phyloP scores from a whole-genome alignment of 2,113 vertebrate species.

The Rhinolophus sinicus region DNA sequence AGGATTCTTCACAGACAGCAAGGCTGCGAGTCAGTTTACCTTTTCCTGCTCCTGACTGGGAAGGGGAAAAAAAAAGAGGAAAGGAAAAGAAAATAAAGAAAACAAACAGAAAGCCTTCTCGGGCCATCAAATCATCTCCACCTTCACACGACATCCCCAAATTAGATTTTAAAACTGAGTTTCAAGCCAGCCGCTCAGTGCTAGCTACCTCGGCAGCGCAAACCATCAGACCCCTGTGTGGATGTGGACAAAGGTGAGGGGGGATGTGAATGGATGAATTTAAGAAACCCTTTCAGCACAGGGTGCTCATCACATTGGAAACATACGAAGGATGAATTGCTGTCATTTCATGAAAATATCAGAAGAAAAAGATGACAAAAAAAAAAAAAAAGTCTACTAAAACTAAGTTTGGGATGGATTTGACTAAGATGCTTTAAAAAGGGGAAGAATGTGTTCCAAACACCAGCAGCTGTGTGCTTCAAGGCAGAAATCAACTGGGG shows the following conservation, averaged over 20 bases:
- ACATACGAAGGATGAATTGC: rapidly evolving
- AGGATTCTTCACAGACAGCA: slow-evolving; percentile 94
- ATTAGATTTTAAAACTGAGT: not conserved
- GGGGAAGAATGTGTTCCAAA: not conserved
- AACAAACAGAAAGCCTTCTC: slow-evolving; percentile 56
- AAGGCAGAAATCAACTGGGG: not conserved
- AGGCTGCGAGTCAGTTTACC: slow-evolving; percentile 93
- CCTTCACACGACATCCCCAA: not conserved
- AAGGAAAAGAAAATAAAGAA: slow-evolving; percentile 64
- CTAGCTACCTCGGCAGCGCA: not conserved
- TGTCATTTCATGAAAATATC: not conserved
- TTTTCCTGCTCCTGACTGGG: slow-evolving; percentile 91
- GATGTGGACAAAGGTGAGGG: not conserved
- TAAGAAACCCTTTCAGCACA: not conserved
- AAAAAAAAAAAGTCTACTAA: not conserved
- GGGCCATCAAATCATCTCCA: not conserved
- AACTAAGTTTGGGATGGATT: not conserved
- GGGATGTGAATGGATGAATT: rapidly evolving
- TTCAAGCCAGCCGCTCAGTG: too few species aligned
- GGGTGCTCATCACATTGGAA: not conserved
- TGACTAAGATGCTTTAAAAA: not conserved
- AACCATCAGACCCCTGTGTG: not conserved
- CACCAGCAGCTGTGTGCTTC: not conserved
- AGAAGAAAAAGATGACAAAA: not conserved
- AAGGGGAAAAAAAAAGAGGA: slow-evolving; percentile 67